phyloP scores from a whole-genome alignment of 2,888 invertebrate species.

The Phengaris arion region DNA sequence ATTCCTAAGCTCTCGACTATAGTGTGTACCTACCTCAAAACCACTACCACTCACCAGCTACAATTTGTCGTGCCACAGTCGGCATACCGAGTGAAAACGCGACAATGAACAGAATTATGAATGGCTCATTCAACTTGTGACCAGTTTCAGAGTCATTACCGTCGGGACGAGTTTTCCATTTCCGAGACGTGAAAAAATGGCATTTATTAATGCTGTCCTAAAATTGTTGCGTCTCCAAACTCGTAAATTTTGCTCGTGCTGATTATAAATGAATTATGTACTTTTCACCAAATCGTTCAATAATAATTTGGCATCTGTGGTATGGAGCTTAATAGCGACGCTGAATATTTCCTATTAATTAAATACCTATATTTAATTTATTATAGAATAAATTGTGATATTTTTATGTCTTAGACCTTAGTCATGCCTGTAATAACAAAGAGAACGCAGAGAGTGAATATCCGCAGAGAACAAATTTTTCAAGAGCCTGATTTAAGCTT shows the following conservation, averaged over 20 bases:
- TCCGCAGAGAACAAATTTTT: too few species aligned
- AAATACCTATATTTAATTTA: too few species aligned
- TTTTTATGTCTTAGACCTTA: too few species aligned
- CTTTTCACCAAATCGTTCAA: not conserved
- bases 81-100: not conserved
- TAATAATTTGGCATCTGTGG: too few species aligned
- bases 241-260: not conserved
- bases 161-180: slow-evolving; percentile 25
- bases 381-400: too few species aligned
- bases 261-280: not conserved
- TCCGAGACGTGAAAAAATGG: slow-evolving; percentile 20
- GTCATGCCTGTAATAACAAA: too few species aligned
- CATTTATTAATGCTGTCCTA: slow-evolving; percentile 23
- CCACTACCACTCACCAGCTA: not conserved
- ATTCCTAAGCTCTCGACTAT: too few species aligned
- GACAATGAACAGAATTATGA: slow-evolving; percentile 38
- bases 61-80: not conserved
- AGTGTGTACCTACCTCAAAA: too few species aligned
- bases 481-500: too few species aligned
- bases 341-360: too few species aligned
- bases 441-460: too few species aligned
- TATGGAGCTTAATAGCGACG: too few species aligned
- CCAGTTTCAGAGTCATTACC: not conserved
- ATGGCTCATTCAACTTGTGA: slow-evolving; percentile 35
- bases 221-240: slow-evolving; percentile 11